These are phyloP conservation scores for Dasysyrphus albostriatus DNA, from an alignment of 2,888 invertebrate genomes.

Conservation along the genomic window DNA sequence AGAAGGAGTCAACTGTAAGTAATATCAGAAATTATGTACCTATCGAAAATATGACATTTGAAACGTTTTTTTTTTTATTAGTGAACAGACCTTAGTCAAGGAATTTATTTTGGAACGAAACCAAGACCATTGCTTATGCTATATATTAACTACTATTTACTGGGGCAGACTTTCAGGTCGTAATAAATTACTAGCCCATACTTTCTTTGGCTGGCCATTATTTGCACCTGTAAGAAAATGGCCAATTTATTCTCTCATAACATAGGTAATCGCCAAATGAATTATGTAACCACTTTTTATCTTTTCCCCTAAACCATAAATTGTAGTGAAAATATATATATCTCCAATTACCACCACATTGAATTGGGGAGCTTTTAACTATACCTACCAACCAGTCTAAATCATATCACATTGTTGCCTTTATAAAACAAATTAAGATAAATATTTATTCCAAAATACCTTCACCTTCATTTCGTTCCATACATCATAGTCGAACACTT, in stretches of 20 bases:
- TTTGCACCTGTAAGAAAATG: not conserved
- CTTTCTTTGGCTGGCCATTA: not conserved
- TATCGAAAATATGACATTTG: too few relatives aligned
- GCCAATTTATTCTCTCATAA: not conserved
- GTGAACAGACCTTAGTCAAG: too few relatives aligned
- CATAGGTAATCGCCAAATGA: not conserved
- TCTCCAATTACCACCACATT: not conserved
- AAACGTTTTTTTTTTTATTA: too few relatives aligned
- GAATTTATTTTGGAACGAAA: too few relatives aligned
- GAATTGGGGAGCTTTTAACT: constrained; percentile 19
- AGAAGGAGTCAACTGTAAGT: too few relatives aligned
- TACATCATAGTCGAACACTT: not conserved
- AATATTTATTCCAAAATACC: not conserved
- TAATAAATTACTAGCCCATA: not conserved
- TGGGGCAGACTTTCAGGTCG: not conserved
- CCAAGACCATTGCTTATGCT: too few relatives aligned
- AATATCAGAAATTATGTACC: too few relatives aligned
- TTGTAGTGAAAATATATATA: not conserved
- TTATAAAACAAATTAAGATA: constrained; percentile 9
- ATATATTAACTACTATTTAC: not conserved
- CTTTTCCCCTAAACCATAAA: not conserved
- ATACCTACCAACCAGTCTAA: not conserved
- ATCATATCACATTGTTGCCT: constrained; percentile 5
- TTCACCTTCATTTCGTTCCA: not conserved
- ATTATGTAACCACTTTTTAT: not conserved